phyloP scores from a whole-genome alignment of 1,140 invertebrate genomes.

The Pseudoatta argentina region DNA sequence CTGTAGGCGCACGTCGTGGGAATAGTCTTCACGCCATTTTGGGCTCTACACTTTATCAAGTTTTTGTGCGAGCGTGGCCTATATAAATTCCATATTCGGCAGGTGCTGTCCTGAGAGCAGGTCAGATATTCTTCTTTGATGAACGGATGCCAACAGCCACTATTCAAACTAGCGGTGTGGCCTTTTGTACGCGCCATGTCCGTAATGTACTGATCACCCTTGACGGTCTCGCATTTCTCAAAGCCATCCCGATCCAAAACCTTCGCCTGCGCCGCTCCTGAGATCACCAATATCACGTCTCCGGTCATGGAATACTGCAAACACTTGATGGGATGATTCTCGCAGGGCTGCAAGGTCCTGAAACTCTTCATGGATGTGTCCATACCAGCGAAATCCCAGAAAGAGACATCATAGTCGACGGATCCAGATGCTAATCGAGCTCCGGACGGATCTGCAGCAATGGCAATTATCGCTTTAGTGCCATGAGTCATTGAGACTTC shows the following conservation, averaged over 20 bases:
- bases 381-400: conserved; percentile 99
- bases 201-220: conserved; percentile 88
- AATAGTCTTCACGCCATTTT: conserved; percentile 95
- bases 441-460: conserved; percentile 97
- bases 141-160: conserved; percentile 97
- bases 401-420: conserved; percentile 97
- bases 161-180: conserved; percentile 96
- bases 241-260: conserved; percentile 98
- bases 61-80: conserved; percentile 92
- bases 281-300: conserved; percentile 96
- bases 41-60: conserved; percentile 96
- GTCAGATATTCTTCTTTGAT: conserved; percentile 97
- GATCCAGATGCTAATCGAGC: conserved; percentile 96
- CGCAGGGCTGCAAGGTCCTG: conserved; percentile 96
- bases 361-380: conserved; percentile 96
- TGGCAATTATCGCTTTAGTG: conserved; percentile 93
- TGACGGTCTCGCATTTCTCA: conserved; percentile 97
- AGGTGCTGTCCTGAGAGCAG: conserved; percentile 96
- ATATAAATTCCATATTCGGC: conserved; percentile 95
- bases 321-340: conserved; percentile 97
- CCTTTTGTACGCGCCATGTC: conserved; percentile 87
- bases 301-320: conserved; percentile 96
- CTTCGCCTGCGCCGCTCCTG: conserved; percentile 97
- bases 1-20: conserved; percentile 95
- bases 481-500: conserved; percentile 95